A percentile compares a stretch with the other conserved stretches of the same genome.
Evolutionary conservation across 2,113 vertebrate species (phyloP).

Genomic region (Labrus mixtus): DNA sequence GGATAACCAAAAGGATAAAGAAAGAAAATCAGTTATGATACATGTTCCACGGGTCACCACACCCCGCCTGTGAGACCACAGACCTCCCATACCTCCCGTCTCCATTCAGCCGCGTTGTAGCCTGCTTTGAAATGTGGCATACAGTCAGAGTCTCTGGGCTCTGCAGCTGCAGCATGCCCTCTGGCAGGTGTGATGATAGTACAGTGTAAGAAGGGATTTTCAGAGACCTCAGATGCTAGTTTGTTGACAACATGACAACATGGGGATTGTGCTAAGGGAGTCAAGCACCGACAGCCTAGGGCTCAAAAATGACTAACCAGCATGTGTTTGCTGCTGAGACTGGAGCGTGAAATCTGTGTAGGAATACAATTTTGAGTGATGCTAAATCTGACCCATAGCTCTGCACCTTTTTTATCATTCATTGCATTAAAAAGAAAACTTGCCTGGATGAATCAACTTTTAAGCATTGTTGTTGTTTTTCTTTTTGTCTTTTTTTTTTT

Average conservation of each 20-base stretch:
- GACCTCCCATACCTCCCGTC: conserved; percentile 18
- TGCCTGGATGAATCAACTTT: no score
- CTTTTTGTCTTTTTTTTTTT: background rate
- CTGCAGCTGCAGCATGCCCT: conserved; percentile 55
- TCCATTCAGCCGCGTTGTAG: conserved; percentile 47
- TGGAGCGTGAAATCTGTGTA: background rate
- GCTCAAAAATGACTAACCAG: conserved; percentile 22
- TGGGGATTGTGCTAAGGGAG: conserved; percentile 1
- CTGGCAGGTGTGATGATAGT: conserved; percentile 60
- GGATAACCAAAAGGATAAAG: conserved; percentile 53
- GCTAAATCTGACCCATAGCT: background rate
- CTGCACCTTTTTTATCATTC: background rate
- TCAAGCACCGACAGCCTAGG: conserved; percentile 20
- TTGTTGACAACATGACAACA: conserved; percentile 44
- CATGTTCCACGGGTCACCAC: conserved; percentile 50
- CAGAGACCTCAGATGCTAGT: conserved; percentile 46
- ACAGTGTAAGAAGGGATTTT: conserved; percentile 47
- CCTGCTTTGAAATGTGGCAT: conserved; percentile 45
- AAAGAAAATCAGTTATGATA: conserved; percentile 61
- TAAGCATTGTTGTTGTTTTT: no score
- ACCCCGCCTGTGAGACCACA: conserved; percentile 21
- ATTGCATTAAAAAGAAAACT: background rate
- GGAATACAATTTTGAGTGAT: background rate
- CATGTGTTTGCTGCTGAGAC: conserved; percentile 23
- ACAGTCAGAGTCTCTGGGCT: conserved; percentile 11